Evolutionary conservation across 1,140 invertebrate genomes (phyloP).

Genomic region (Portunus trituberculatus): DNA sequence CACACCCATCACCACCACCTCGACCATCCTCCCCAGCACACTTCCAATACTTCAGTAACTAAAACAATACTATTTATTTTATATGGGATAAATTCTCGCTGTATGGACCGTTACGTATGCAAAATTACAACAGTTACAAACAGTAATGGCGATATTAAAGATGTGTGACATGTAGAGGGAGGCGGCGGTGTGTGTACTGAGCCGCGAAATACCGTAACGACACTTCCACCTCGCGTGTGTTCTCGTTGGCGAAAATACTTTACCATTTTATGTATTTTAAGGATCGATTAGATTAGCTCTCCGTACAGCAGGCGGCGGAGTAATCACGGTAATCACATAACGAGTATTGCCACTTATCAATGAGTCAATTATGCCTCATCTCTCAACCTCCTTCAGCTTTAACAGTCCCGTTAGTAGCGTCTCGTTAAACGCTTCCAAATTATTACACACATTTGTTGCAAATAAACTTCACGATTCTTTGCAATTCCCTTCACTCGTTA

Average conservation of each 20-base stretch:
- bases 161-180: background rate
- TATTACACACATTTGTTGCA: too few relatives aligned
- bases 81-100: background rate
- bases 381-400: too few relatives aligned
- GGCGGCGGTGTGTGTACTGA: background rate
- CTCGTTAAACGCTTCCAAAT: too few relatives aligned
- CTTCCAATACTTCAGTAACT: background rate
- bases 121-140: background rate
- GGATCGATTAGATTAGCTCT: background rate
- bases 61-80: background rate
- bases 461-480: too few relatives aligned
- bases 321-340: background rate
- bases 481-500: too few relatives aligned
- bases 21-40: background rate
- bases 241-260: background rate
- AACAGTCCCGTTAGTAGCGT: too few relatives aligned
- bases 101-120: background rate
- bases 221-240: background rate
- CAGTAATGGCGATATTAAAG: background rate
- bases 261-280: too few relatives aligned
- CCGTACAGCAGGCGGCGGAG: background rate
- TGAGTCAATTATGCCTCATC: background rate
- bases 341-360: background rate
- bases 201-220: background rate
- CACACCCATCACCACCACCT: background rate